Evolutionary conservation across 1,140 invertebrate genomes (phyloP).

Genomic region (Portunus trituberculatus): DNA sequence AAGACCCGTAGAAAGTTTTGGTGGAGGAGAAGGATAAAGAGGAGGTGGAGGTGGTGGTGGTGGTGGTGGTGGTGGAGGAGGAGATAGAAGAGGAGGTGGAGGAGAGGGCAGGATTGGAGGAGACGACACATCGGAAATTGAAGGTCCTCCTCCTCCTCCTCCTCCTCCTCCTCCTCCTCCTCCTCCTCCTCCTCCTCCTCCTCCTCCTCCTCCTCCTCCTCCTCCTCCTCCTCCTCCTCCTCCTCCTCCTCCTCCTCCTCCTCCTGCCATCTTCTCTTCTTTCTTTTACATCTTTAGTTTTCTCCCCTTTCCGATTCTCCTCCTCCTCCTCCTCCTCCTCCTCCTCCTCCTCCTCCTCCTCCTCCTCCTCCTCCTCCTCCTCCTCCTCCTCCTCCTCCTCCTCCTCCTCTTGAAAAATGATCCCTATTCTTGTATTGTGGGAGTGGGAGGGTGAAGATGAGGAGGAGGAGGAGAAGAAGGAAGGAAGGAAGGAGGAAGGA

Average conservation of each 20-base stretch:
- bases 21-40: not conserved
- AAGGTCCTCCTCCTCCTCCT: constrained; percentile 17
- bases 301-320: not conserved
- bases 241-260: not conserved
- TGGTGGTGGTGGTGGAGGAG: not conserved
- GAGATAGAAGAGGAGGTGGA: not conserved
- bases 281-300: not conserved
- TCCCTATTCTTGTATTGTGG: constrained; percentile 1
- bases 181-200: not conserved
- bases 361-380: too few relatives aligned
- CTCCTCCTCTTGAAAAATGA: constrained; percentile 8
- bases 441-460: not conserved
- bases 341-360: not conserved
- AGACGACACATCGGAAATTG: constrained; percentile 20
- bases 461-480: not conserved
- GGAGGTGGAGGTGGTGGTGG: too few relatives aligned
- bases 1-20: not conserved
- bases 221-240: not conserved
- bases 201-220: not conserved
- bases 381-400: too few relatives aligned
- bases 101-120: not conserved
- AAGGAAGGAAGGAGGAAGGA: not conserved
- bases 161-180: not conserved
- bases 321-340: not conserved
- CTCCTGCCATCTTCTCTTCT: not conserved